These are phyloP conservation scores for Mythimna pallens DNA, from an alignment of 2,888 invertebrate genomes.

Conservation along the genomic window DNA sequence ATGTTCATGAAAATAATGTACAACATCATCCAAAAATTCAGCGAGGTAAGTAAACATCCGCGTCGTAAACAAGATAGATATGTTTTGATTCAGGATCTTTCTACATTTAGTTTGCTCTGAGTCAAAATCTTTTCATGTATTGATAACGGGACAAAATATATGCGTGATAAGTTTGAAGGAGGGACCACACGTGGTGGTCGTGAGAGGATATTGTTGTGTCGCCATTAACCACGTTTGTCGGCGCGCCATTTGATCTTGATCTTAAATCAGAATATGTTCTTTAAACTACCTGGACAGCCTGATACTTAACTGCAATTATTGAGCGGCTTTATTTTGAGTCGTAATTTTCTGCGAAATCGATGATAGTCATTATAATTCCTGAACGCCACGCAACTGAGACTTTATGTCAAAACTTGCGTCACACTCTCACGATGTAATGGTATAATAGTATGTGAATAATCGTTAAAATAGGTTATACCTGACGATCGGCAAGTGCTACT, in stretches of 20 bases:
- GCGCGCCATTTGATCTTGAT: neutral
- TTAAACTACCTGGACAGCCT: neutral
- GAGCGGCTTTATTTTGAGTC: neutral
- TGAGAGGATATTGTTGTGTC: constrained; percentile 1
- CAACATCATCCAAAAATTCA: constrained; percentile 17
- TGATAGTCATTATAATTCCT: constrained; percentile 2
- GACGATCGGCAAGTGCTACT: neutral
- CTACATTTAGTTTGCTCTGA: constrained; percentile 7
- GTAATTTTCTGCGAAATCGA: neutral
- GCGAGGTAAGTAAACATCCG: constrained; percentile 37
- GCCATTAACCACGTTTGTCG: neutral
- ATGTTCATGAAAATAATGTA: constrained; percentile 10
- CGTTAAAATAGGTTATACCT: neutral
- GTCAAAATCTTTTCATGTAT: neutral
- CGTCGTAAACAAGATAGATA: neutral
- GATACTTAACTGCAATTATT: constrained; percentile 13
- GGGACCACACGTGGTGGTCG: neutral
- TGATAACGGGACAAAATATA: neutral
- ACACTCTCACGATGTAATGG: neutral
- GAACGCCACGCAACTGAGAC: constrained; percentile 1
- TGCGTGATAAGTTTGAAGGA: neutral
- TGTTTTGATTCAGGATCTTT: constrained; percentile 20
- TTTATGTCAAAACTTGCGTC: constrained; percentile 14
- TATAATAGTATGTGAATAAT: neutral
- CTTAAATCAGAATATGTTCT: neutral